Evolutionary conservation across 2,797 vertebrate species (phyloP).

Genomic region (Knipowitschia caucasica): DNA sequence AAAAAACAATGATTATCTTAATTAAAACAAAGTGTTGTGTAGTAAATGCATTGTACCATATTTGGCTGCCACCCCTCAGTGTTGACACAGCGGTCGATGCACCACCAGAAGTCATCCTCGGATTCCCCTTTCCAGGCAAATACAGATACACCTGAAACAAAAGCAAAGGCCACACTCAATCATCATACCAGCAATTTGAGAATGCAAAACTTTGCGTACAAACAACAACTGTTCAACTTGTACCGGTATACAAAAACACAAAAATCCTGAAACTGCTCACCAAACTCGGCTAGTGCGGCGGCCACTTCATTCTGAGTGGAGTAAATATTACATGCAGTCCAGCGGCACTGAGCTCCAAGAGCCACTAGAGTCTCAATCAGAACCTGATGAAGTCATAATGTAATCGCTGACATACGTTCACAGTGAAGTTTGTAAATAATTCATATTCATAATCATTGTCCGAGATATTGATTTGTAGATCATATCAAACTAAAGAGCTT

Average conservation of each 20-base stretch:
- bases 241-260: background rate
- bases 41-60: slow-evolving; percentile 75
- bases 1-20: background rate
- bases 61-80: slow-evolving; percentile 91
- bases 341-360: slow-evolving; percentile 92
- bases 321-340: slow-evolving; percentile 95
- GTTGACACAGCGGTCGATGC: slow-evolving; percentile 90
- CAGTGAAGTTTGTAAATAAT: background rate
- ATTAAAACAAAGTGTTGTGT: background rate
- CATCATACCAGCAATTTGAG: background rate
- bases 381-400: slow-evolving; percentile 47
- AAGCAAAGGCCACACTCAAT: background rate
- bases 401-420: background rate
- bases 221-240: background rate
- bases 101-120: slow-evolving; percentile 98
- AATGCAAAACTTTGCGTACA: background rate
- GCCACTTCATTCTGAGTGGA: slow-evolving; percentile 96
- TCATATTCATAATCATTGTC: background rate
- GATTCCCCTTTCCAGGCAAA: slow-evolving; percentile 97
- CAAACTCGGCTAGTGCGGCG: slow-evolving; percentile 86
- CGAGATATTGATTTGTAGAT: background rate
- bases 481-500: slow-evolving; percentile 59
- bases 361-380: slow-evolving; percentile 88
- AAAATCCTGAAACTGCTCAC: slow-evolving; percentile 62
- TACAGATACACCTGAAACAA: slow-evolving; percentile 84